Base-by-base conservation (phyloP, 64 coral and sea anemone species). In the Montipora sp. region DNA sequence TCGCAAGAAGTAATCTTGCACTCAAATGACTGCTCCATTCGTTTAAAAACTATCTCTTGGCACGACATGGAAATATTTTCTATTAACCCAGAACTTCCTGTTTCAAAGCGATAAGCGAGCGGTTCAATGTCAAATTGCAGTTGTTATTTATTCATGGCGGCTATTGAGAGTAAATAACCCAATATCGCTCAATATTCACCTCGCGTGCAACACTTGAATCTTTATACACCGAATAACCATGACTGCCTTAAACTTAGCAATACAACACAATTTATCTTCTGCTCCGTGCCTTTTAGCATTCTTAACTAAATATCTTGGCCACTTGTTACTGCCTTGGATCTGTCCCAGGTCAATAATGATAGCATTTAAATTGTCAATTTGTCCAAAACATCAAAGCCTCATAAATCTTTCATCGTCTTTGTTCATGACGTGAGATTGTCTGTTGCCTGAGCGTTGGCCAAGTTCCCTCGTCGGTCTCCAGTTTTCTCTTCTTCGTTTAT, bases 381-480 rank as follows among this genome's bases (percentile, higher is more conserved):
- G 51, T 81, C 79, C 55, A 22, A 80, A 84, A 71, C 82, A 85
- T 72, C 82, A 72, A 13, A 75, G 61, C 46, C 20, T 72, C 82
- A 72, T 85, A 65, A 85, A 85, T 85, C 67, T 85, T 85, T 85
- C 16, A 85, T 85, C 45, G 7, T 85, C 82, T 85, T 85, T 85
- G 82, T 85, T 85, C 43, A 82, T 65, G 23, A 6, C 55, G 57
- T 82, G 57, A 82, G 82, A 85, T 85, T 85, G 82, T 44, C 65
- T 85, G 82, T 50, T 49, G 45, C 36, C 47, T 47, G 45, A 72
- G 68, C 71, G 20, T 85, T 36, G 36, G 36, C 36, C 36, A 36
- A 36, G 36, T 36, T 36, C 61, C 44, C 18, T 57, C 47, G 82
- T 85, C 71, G 48, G 66, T 85, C 65, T 47, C 46, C 21, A 70